Base-by-base conservation (phyloP, 2,113 vertebrate species). In the Festucalex cinctus region DNA sequence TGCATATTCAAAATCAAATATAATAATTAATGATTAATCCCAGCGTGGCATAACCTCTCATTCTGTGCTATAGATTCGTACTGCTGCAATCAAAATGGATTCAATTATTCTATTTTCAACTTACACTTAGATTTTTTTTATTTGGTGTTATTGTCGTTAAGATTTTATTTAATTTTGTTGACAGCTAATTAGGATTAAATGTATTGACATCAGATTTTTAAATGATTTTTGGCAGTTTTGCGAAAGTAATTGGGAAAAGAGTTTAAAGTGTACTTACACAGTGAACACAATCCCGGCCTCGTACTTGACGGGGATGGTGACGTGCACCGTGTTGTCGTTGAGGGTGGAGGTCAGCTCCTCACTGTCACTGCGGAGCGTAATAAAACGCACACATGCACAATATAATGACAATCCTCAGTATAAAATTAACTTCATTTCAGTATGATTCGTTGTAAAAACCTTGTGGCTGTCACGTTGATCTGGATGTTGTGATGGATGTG, bases 281-380 rank as follows among this genome's bases (percentile, higher is more conserved):
- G 82, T 85, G 86, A 99, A 96, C 65, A 91, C 90, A 65, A 98
- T 83, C 73, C 91, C 91, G 10, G 90, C 86, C 87, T 98, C 91
- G 12, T 98, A 96, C 83, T 92, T 93, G 63, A 98, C 91, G 49
- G 95, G 93, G 73, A 98, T 93, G 74, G 86, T 86, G 79, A 98
- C 87, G 0, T 84, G 83, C 58, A 86, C 91, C 60, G 66, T 81
- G 85, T 98, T 98, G 78, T 98, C 94, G 28, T 32, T 16, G 62
- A 94, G 75, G 0, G 89, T 90, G 22, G 93, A 92, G 0, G 75
- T n/a, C 24, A 85, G 77, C 74, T 98, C 95, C 64, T 97, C 95
- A 1, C 96, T 98, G 89, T 99, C 97, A 90, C 97, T 99, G 73
- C 65, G 84, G 90, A 39, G 69, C 36, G 37, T 1, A 41, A 64